Conservation (phyloP, 1,140 invertebrate species). For the Ditylenchus dipsaci region DNA sequence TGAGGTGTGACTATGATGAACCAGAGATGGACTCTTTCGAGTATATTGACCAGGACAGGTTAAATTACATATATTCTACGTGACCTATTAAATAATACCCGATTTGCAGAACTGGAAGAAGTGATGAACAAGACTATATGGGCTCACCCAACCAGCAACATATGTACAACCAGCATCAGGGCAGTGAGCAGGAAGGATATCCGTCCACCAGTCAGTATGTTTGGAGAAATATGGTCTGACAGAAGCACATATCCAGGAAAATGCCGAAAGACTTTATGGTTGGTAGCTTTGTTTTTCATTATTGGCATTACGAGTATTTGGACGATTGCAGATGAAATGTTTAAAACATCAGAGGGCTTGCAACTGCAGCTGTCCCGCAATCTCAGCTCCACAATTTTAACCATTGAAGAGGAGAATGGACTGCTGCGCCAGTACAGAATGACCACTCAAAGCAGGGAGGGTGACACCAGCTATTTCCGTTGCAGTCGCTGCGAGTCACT, state of each 20-base stretch:
- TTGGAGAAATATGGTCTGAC: conserved; percentile 25
- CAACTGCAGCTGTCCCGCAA: conserved; percentile 37
- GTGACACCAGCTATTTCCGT: conserved; percentile 32
- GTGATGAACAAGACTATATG: neutral
- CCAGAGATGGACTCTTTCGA: neutral
- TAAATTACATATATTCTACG: neutral
- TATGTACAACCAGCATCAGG: neutral
- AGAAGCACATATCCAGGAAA: conserved; percentile 18
- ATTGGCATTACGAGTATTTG: neutral
- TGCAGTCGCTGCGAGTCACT: conserved; percentile 37
- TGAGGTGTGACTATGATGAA: neutral
- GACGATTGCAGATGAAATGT: neutral
- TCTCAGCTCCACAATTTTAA: conserved; percentile 32
- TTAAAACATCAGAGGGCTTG: conserved; percentile 20
- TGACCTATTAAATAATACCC: neutral
- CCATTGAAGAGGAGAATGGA: conserved; percentile 18
- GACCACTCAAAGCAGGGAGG: conserved; percentile 34
- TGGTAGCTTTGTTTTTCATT: neutral
- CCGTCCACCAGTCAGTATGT: conserved; percentile 19
- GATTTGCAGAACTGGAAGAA: neutral
- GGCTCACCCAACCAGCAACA: neutral
- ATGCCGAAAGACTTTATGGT: conserved; percentile 20
- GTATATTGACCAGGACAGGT: neutral
- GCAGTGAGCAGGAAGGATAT: neutral
- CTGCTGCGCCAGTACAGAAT: conserved; percentile 30